Evolutionary conservation across 2,113 vertebrate genomes (phyloP), one percentile per base, ranked within the genome.

Genomic region (Petaurus breviceps): DNA sequence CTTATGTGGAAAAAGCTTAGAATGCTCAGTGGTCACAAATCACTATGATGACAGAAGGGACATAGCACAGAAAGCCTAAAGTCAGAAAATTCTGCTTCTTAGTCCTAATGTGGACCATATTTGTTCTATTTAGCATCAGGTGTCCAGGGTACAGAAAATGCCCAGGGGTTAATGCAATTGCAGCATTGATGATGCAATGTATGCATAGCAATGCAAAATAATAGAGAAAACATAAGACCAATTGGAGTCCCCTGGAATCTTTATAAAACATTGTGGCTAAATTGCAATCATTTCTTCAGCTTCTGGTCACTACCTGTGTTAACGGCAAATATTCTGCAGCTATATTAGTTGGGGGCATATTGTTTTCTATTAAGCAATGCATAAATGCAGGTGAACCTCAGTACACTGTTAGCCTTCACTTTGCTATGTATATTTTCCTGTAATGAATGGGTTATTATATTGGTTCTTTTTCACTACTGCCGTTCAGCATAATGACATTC

Each of bases 241-340:
- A 77, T 94, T 97, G 90, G 96, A 97, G 93, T 61, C 61, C 23
- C 51, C 91, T 91, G 96, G 93, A 96, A 96, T 53, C 94, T 91
- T 95, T 94, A 94, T 46, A 96, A 93, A 50, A 97, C 97, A 91
- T 12, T 51, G 61, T 92, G 92, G 25, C 92, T 95, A 94, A 97
- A 96, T 46, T 94, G n/a, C 53, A 92, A 94, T 90, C 61, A 97
- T 19, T 96, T 94, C 92, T 49, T 97, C n/a, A 89, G 46, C 92
- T 96, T 55, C 93, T 95, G 25, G 16, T 37, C 90, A 61, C 22
- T 95, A 8, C 91, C 57, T 95, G 0, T 50, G 23, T 91, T 97
- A 97, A 92, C 95, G 28, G 96, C 93, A 96, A 97, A 92, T 54
- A 96, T 92, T 98, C 54, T 94, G 24, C 92, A 96, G 47, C 89